These are phyloP conservation scores for Ormyrus nitidulus DNA, from an alignment of 2,888 invertebrate genomes.

Conservation along the genomic window DNA sequence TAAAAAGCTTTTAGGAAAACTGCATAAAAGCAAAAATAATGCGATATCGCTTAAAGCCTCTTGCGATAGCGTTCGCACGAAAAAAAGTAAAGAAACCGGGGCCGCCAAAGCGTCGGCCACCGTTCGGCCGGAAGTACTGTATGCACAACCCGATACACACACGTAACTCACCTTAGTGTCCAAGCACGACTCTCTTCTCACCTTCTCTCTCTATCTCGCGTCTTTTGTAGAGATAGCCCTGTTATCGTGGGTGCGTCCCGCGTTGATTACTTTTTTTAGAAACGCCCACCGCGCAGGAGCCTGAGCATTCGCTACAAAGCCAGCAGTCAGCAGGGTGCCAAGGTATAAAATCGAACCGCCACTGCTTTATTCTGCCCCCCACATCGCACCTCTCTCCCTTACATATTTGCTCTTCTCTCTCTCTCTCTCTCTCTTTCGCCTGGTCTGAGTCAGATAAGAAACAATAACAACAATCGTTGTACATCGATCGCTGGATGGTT, in stretches of 20 bases:
- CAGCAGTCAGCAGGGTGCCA: constrained; percentile 77
- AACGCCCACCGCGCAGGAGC: constrained; percentile 77
- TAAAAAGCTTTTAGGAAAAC: no score
- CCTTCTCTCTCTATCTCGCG: no score
- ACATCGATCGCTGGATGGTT: no score
- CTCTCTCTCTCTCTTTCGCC: constrained; percentile 14
- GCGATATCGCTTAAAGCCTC: neutral
- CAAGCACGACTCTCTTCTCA: no score
- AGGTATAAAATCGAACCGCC: constrained; percentile 74
- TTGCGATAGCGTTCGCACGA: neutral
- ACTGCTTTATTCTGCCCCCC: constrained; percentile 28
- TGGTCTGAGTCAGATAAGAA: constrained; percentile 61
- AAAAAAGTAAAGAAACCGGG: no score
- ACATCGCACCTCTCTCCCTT: neutral
- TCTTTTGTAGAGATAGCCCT: constrained; percentile 21
- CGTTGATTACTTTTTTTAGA: constrained; percentile 76
- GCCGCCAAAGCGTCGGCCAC: no score
- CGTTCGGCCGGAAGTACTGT: no score
- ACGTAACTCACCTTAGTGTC: no score
- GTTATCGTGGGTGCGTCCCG: constrained; percentile 59
- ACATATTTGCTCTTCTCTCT: neutral
- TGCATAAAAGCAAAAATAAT: neutral
- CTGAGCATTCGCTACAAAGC: constrained; percentile 79
- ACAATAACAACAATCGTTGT: constrained; percentile 54
- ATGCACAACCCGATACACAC: no score